A percentile compares a stretch with the other conserved stretches of the same genome.
These are phyloP conservation scores for Halocynthia aurantium DNA, from an alignment of 23 tunicate genomes.

Conservation along the genomic window DNA sequence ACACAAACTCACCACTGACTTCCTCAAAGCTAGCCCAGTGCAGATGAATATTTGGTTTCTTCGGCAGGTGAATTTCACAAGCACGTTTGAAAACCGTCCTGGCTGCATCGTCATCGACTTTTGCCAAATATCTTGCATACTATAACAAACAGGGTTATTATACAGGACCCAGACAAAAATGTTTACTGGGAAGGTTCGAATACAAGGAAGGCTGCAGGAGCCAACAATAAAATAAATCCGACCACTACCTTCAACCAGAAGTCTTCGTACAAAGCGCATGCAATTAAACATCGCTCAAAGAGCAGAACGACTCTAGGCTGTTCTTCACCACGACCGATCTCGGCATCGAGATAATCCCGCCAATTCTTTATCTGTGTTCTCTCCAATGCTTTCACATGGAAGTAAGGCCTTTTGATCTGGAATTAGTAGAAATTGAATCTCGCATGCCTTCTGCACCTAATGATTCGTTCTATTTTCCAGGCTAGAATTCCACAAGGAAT, in stretches of 20 bases:
- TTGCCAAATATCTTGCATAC: conserved; percentile 78
- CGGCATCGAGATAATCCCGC: conserved; percentile 80
- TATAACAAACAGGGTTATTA: neutral
- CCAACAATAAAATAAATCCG: too few species aligned
- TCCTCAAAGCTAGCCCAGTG: conserved; percentile 96
- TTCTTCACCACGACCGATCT: conserved; percentile 37
- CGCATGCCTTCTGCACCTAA: too few species aligned
- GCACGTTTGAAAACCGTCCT: conserved; percentile 60
- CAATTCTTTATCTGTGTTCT: conserved; percentile 88
- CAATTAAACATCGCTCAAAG: conserved; percentile 86
- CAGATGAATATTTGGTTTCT: conserved; percentile 82
- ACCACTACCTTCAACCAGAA: conserved; percentile 65
- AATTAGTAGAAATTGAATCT: neutral
- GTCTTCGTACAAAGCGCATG: conserved; percentile 94
- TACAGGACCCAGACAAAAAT: neutral
- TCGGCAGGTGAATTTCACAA: conserved; percentile 79
- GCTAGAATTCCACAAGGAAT: too few species aligned
- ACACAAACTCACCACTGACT: conserved; percentile 5
- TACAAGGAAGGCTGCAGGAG: too few species aligned
- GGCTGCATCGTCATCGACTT: conserved; percentile 30
- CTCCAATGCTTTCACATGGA: conserved; percentile 89
- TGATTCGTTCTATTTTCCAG: too few species aligned
- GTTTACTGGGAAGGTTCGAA: neutral
- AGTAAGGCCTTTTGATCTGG: conserved; percentile 69
- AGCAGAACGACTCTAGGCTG: conserved; percentile 41